Evolutionary conservation across 2,113 vertebrate genomes (phyloP).

Genomic region (Hippocampus zosterae): DNA sequence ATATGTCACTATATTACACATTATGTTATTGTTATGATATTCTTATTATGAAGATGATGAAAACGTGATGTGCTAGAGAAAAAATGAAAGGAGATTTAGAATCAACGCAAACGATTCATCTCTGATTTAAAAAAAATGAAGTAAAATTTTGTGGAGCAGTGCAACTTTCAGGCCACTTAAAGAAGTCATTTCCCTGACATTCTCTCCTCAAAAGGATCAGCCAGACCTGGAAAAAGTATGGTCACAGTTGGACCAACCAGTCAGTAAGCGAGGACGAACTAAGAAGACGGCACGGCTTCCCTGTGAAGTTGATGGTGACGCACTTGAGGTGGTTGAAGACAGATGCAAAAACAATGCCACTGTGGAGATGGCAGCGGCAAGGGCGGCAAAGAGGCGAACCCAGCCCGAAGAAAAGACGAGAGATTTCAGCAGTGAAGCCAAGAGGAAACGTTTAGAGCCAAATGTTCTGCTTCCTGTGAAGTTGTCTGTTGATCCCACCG

Average conservation of each 20-base stretch:
- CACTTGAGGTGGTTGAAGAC: not conserved
- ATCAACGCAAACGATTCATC: no score
- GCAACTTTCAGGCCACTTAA: not conserved
- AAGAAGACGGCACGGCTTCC: not conserved
- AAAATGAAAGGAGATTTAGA: no score
- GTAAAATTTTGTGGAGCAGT: no score
- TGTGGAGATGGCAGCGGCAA: not conserved
- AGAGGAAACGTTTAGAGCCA: conserved; percentile 28
- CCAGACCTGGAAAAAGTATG: not conserved
- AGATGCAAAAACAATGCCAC: not conserved
- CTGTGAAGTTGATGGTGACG: not conserved
- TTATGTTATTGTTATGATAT: no score
- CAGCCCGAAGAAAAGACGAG: conserved; percentile 1
- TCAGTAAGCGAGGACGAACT: accelerated
- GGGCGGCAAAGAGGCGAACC: conserved; percentile 16
- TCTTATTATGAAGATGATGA: no score
- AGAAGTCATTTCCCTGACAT: not conserved
- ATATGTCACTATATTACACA: no score
- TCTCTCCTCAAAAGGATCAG: not conserved
- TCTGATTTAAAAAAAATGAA: no score
- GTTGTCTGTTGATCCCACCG: not conserved
- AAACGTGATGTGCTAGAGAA: no score
- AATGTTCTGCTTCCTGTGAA: not conserved
- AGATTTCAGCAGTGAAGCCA: not conserved
- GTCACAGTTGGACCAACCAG: no score